Conservation (phyloP, 1,140 invertebrate genomes). For the Panagrolaimus sp. region DNA sequence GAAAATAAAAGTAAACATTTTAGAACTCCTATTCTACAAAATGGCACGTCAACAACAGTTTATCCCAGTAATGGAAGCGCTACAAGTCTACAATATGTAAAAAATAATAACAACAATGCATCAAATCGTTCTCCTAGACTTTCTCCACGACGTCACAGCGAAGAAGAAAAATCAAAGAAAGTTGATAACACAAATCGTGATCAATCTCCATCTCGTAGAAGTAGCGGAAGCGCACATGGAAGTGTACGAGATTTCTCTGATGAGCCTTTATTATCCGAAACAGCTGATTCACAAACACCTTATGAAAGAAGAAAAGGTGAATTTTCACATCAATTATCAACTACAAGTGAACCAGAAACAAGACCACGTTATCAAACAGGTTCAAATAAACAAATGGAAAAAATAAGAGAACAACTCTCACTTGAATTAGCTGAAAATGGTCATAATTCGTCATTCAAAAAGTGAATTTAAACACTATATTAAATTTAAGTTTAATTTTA, state of each 20-base stretch:
- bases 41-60: constrained; percentile 31
- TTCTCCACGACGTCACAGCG: constrained; percentile 22
- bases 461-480: neutral
- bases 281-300: neutral
- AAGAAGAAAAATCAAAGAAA: constrained; percentile 23
- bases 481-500: neutral
- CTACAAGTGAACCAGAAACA: neutral
- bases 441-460: constrained; percentile 2
- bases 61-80: constrained; percentile 41
- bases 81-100: constrained; percentile 31
- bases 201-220: neutral
- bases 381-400: constrained; percentile 9
- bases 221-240: neutral
- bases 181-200: neutral
- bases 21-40: constrained; percentile 14
- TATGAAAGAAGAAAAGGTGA: neutral
- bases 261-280: neutral
- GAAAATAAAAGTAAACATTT: no score
- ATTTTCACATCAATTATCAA: constrained; percentile 6
- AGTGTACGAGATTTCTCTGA: neutral
- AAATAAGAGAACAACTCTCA: neutral
- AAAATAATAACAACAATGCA: constrained; percentile 15
- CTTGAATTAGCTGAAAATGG: constrained; percentile 4
- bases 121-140: neutral
- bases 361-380: neutral